Evolutionary conservation across 2,888 invertebrate species (phyloP).

Genomic region (Drosophila neotestacea): DNA sequence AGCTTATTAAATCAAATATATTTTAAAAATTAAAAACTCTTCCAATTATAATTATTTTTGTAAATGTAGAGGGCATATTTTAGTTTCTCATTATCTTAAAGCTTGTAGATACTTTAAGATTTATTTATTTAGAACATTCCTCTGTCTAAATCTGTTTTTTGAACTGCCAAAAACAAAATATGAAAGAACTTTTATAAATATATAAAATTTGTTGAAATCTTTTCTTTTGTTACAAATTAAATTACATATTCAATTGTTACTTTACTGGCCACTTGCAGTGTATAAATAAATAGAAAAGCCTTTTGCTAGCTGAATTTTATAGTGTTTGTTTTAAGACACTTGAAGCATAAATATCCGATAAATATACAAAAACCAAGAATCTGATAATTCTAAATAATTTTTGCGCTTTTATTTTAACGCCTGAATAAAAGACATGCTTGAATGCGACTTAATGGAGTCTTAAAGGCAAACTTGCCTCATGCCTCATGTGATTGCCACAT

Average conservation of each 20-base stretch:
- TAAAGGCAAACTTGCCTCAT: conserved; percentile 18
- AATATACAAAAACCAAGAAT: conserved; percentile 11
- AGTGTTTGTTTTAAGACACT: conserved; percentile 24
- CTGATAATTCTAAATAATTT: conserved; percentile 5
- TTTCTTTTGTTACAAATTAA: not conserved
- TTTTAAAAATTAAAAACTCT: too few relatives aligned
- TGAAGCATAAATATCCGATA: conserved; percentile 39
- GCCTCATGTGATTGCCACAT: conserved; percentile 12
- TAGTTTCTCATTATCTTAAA: too few relatives aligned
- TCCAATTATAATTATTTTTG: too few relatives aligned
- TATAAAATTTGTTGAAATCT: too few relatives aligned
- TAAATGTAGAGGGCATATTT: too few relatives aligned
- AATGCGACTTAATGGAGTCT: conserved; percentile 26
- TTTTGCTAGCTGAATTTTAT: conserved; percentile 2
- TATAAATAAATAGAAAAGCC: conserved; percentile 10
- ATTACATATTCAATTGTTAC: not conserved
- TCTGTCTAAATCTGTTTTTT: too few relatives aligned
- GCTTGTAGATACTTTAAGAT: too few relatives aligned
- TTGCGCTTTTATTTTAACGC: conserved; percentile 18
- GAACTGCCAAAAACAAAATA: too few relatives aligned
- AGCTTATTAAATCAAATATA: too few relatives aligned
- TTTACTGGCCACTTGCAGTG: not conserved
- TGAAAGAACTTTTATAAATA: too few relatives aligned
- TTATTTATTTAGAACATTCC: too few relatives aligned
- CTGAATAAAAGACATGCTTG: conserved; percentile 10